These are phyloP conservation scores for Apostichopus japonicus DNA, from an alignment of 35 echinoderm and acorn worm genomes.

Conservation along the genomic window DNA sequence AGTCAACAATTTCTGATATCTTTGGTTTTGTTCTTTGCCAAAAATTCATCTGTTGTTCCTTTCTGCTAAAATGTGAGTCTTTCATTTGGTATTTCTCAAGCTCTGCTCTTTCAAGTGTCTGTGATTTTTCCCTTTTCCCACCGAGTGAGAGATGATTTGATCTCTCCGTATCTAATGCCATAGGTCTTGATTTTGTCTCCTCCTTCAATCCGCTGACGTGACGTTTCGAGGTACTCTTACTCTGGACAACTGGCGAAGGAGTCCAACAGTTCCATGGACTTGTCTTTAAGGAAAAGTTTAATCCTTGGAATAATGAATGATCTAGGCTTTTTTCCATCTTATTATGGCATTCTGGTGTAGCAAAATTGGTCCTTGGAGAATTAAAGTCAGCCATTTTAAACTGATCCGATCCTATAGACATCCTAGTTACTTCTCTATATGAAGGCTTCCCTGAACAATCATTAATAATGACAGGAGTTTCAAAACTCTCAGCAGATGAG, in stretches of 20 bases:
- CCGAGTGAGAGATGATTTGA: too few relatives aligned
- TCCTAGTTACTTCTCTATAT: not conserved
- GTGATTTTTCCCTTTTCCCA: too few relatives aligned
- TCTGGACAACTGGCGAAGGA: not conserved
- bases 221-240: too few relatives aligned
- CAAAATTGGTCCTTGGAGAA: not conserved
- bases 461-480: not conserved
- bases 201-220: too few relatives aligned
- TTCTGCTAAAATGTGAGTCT: too few relatives aligned
- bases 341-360: not conserved
- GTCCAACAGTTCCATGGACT: slow-evolving; percentile 1
- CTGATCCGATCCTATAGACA: not conserved
- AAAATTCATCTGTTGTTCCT: too few relatives aligned
- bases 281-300: slow-evolving; percentile 2
- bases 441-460: not conserved
- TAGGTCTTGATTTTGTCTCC: too few relatives aligned
- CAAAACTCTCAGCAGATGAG: not conserved
- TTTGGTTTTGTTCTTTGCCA: too few relatives aligned
- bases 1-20: too few relatives aligned
- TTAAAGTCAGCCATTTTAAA: not conserved
- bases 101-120: too few relatives aligned
- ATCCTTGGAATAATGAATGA: slow-evolving; percentile 18
- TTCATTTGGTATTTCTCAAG: too few relatives aligned
- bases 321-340: not conserved
- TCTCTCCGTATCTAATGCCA: too few relatives aligned